Evolutionary conservation across 1,140 invertebrate species (phyloP).

Genomic region (Drosophila parabipectinata): DNA sequence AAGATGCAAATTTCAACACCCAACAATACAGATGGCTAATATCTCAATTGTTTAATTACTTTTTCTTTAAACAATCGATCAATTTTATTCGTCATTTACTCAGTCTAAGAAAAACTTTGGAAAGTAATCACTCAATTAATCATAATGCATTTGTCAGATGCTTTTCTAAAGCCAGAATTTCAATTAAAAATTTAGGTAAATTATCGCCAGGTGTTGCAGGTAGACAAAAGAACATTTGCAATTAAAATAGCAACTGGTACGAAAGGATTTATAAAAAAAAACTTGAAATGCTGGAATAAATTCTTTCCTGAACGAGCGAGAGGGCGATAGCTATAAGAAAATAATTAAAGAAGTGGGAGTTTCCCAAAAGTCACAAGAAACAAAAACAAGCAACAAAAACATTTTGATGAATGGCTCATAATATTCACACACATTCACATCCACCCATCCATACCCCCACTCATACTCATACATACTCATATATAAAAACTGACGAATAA

Average conservation of each 20-base stretch:
- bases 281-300: background rate
- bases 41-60: constrained; percentile 4
- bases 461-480: constrained; percentile 28
- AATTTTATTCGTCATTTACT: too few species aligned
- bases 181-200: constrained; percentile 8
- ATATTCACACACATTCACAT: constrained; percentile 50
- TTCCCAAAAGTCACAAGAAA: constrained; percentile 62
- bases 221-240: constrained; percentile 32
- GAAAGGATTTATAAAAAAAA: constrained; percentile 17
- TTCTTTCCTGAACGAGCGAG: constrained; percentile 2
- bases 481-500: constrained; percentile 69
- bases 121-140: constrained; percentile 9
- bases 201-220: constrained; percentile 30
- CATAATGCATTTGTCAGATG: constrained; percentile 30
- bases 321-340: constrained; percentile 21
- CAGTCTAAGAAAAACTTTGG: background rate
- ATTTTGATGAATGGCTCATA: constrained; percentile 83
- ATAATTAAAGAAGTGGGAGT: constrained; percentile 77
- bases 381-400: constrained; percentile 50
- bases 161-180: background rate
- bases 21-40: too few species aligned
- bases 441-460: constrained; percentile 26
- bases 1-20: too few species aligned
- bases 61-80: background rate
- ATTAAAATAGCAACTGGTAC: constrained; percentile 41